Evolutionary conservation across 2,113 vertebrate genomes (phyloP).

Genomic region (Channa argus): DNA sequence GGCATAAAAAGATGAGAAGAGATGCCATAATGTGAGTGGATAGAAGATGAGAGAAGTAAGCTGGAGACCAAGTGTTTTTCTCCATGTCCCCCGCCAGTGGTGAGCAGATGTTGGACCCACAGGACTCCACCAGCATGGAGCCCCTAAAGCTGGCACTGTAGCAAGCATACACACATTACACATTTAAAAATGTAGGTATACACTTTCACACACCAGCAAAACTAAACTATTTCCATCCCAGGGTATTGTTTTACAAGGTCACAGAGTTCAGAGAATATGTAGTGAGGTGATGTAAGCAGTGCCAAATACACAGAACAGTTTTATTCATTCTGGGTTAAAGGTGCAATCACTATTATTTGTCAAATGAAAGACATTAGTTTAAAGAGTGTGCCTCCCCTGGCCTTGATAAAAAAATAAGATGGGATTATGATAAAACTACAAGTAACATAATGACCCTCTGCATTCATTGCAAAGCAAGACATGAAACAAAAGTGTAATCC

Average conservation of each 20-base stretch:
- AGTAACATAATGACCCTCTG: neutral
- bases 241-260: slow-evolving; percentile 18
- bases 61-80: slow-evolving; percentile 17
- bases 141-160: slow-evolving; percentile 40
- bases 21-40: slow-evolving; percentile 20
- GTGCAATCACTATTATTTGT: neutral
- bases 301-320: slow-evolving; percentile 6
- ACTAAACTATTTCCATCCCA: neutral
- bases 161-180: slow-evolving; percentile 17
- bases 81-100: slow-evolving; percentile 46
- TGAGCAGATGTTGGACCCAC: slow-evolving; percentile 75
- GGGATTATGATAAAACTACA: slow-evolving; percentile 16
- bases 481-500: neutral
- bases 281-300: neutral
- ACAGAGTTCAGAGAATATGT: neutral
- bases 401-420: neutral
- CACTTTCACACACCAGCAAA: neutral
- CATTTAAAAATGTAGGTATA: neutral
- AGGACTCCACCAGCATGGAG: slow-evolving; percentile 62
- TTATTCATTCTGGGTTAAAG: neutral
- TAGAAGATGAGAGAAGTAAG: slow-evolving; percentile 44
- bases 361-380: neutral
- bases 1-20: neutral
- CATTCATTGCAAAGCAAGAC: slow-evolving; percentile 12
- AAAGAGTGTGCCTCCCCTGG: neutral